A percentile compares a stretch with the other conserved stretches of the same genome.
Conservation (phyloP, 2,113 vertebrate genomes). For the Amazona guildingii region DNA sequence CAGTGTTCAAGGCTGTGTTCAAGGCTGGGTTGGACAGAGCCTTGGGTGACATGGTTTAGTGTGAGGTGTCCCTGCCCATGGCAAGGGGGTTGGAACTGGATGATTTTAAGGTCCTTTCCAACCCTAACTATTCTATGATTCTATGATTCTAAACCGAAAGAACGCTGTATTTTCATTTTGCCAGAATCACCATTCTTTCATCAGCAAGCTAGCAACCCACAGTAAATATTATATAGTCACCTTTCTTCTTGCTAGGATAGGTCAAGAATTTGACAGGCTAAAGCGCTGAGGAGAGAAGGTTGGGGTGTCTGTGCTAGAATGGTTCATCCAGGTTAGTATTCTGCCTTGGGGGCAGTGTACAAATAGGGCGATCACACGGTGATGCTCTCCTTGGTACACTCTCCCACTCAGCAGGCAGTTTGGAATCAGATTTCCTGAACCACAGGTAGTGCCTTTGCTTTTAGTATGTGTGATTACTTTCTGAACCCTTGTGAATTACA, state of each 20-base stretch:
- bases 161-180: background rate
- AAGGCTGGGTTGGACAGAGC: too few relatives aligned
- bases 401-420: background rate
- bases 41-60: too few relatives aligned
- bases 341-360: background rate
- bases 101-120: too few relatives aligned
- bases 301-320: background rate
- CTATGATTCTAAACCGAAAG: background rate
- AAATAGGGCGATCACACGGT: background rate
- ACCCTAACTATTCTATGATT: too few relatives aligned
- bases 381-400: background rate
- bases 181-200: background rate
- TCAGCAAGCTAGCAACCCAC: background rate
- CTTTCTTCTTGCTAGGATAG: background rate
- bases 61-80: too few relatives aligned
- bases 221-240: background rate
- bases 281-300: background rate
- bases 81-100: too few relatives aligned
- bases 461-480: background rate
- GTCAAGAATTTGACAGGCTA: background rate
- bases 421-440: background rate
- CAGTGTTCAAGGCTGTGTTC: too few relatives aligned
- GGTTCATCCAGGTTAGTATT: background rate
- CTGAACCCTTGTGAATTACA: background rate
- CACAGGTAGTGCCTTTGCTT: background rate